Conservation (phyloP, 1,140 invertebrate genomes). For the Watersipora subatra region DNA sequence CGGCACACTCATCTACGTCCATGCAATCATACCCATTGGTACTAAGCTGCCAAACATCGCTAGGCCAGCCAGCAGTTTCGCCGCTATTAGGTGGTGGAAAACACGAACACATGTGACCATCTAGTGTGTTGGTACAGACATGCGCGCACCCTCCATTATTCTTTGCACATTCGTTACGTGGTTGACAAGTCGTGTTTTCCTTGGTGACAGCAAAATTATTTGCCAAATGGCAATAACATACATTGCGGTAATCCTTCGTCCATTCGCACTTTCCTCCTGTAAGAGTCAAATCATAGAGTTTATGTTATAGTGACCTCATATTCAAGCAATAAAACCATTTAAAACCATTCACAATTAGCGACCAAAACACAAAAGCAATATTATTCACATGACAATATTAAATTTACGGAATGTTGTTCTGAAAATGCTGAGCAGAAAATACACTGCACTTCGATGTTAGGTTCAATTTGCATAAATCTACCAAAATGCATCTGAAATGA, state of each 20-base stretch:
- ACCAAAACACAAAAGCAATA: too few relatives aligned
- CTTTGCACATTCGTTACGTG: constrained; percentile 15
- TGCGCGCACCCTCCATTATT: constrained; percentile 51
- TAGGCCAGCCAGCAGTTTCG: neutral
- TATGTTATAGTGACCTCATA: too few relatives aligned
- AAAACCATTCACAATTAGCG: too few relatives aligned
- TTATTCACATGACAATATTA: too few relatives aligned
- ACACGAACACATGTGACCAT: constrained; percentile 39
- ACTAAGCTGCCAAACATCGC: neutral
- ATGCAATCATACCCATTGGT: neutral
- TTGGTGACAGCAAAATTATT: neutral
- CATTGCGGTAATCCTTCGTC: neutral
- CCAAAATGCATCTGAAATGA: too few relatives aligned
- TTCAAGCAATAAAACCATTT: too few relatives aligned
- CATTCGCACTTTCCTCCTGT: neutral
- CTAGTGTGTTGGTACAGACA: constrained; percentile 49
- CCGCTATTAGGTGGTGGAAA: neutral
- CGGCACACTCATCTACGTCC: neutral
- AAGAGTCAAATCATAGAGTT: too few relatives aligned
- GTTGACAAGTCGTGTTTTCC: neutral
- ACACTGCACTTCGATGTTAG: too few relatives aligned
- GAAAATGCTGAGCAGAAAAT: too few relatives aligned
- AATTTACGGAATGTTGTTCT: too few relatives aligned
- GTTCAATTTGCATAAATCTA: too few relatives aligned
- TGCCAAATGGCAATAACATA: neutral